phyloP scores from a whole-genome alignment of 2,113 vertebrate species.

The Diadophis punctatus region DNA sequence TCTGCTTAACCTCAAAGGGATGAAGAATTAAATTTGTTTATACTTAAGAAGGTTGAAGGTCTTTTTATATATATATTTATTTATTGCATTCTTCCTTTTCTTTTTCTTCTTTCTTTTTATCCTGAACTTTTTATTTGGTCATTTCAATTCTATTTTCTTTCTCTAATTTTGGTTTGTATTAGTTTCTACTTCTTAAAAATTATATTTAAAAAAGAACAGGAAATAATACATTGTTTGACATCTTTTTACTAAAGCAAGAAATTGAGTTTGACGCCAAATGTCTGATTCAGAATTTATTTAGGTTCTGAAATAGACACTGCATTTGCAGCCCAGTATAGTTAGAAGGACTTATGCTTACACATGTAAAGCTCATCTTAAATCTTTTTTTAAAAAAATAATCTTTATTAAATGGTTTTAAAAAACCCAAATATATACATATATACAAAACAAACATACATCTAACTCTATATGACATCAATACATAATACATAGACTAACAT shows the following conservation, averaged over 20 bases:
- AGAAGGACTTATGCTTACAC: neutral
- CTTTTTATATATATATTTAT: neutral
- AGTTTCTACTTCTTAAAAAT: neutral
- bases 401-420: too few relatives aligned
- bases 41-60: neutral
- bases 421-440: too few relatives aligned
- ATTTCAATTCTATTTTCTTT: neutral
- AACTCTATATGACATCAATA: too few relatives aligned
- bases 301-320: neutral
- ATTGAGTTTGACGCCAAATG: neutral
- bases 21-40: neutral
- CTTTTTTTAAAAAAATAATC: too few relatives aligned
- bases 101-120: neutral
- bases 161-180: neutral
- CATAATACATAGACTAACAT: too few relatives aligned
- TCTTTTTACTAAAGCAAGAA: neutral
- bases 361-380: neutral
- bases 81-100: neutral
- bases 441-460: too few relatives aligned
- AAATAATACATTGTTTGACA: neutral
- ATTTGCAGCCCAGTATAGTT: neutral
- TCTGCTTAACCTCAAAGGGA: neutral
- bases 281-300: neutral
- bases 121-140: neutral
- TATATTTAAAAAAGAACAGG: too few relatives aligned